Conservation (phyloP, 2,888 invertebrate species). For the Bombyx huttoni region DNA sequence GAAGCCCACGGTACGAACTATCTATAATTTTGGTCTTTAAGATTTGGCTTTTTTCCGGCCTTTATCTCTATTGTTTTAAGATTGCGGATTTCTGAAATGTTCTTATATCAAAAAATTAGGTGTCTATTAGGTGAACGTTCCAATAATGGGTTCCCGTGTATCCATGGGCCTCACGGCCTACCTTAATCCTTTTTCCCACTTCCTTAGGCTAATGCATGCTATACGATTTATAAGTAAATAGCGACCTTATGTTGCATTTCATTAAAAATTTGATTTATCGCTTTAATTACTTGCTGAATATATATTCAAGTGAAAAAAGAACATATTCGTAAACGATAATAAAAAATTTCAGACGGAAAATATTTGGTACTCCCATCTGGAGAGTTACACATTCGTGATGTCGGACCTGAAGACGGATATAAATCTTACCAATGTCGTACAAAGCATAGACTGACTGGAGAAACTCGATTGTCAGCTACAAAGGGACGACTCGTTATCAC, state of each 20-base stretch:
- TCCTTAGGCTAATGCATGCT: constrained; percentile 68
- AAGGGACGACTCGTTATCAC: constrained; percentile 95
- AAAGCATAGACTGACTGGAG: constrained; percentile 92
- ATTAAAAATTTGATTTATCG: constrained; percentile 7
- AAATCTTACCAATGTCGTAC: constrained; percentile 95
- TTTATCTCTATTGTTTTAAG: too few species aligned
- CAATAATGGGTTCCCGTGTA: constrained; percentile 36
- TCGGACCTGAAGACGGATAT: constrained; percentile 94
- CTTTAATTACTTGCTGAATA: not conserved
- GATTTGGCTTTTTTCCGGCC: too few species aligned
- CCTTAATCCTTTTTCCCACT: constrained; percentile 67
- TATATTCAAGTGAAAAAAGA: constrained; percentile 1
- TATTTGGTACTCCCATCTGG: constrained; percentile 95
- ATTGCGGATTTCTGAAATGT: not conserved
- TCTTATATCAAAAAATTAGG: constrained; percentile 1
- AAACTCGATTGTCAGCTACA: constrained; percentile 92
- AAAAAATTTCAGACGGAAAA: constrained; percentile 83
- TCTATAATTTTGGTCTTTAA: too few species aligned
- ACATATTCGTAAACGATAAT: constrained; percentile 8
- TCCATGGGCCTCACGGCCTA: constrained; percentile 76
- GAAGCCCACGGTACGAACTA: constrained; percentile 44
- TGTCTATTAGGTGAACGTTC: constrained; percentile 32
- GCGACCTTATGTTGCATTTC: constrained; percentile 48
- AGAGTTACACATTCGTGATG: constrained; percentile 95
- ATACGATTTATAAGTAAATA: constrained; percentile 58